phyloP scores from a whole-genome alignment of 2,113 vertebrate species.

The Syngnathoides biaculeatus region DNA sequence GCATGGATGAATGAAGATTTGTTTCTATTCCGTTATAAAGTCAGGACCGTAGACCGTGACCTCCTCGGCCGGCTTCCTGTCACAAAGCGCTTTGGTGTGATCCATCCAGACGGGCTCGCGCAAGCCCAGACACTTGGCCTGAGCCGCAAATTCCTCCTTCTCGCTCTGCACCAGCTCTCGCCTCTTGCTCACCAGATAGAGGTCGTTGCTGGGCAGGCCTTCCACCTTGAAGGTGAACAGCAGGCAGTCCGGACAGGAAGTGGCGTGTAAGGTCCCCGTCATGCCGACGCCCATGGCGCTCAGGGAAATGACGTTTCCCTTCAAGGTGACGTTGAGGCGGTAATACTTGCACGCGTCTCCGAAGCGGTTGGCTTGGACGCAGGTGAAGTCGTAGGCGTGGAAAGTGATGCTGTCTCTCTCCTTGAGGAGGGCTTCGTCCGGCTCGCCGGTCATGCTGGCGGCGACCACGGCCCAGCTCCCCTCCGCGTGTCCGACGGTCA shows the following conservation, averaged over 20 bases:
- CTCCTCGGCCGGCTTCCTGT: not conserved
- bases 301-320: not conserved
- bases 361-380: constrained; percentile 2
- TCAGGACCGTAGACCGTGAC: not conserved
- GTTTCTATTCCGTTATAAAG: not conserved
- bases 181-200: constrained; percentile 17
- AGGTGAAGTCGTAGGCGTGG: not conserved
- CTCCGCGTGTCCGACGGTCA: not conserved
- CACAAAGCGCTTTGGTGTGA: constrained; percentile 7
- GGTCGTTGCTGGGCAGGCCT: not conserved
- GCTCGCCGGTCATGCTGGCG: not conserved
- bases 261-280: not conserved
- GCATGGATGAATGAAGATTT: not conserved
- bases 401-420: constrained; percentile 6
- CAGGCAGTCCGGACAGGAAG: constrained; percentile 2
- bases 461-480: constrained; percentile 8
- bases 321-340: not conserved
- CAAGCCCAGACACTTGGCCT: constrained; percentile 16
- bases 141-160: constrained; percentile 10
- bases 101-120: constrained; percentile 14
- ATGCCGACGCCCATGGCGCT: not conserved
- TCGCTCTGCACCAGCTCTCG: constrained; percentile 12
- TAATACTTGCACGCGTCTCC: constrained; percentile 1
- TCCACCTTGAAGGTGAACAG: constrained; percentile 2
- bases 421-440: not conserved